A percentile compares a stretch with the other conserved stretches of the same genome.
Evolutionary conservation across 2,113 vertebrate genomes (phyloP).

Genomic region (Indicator indicator): DNA sequence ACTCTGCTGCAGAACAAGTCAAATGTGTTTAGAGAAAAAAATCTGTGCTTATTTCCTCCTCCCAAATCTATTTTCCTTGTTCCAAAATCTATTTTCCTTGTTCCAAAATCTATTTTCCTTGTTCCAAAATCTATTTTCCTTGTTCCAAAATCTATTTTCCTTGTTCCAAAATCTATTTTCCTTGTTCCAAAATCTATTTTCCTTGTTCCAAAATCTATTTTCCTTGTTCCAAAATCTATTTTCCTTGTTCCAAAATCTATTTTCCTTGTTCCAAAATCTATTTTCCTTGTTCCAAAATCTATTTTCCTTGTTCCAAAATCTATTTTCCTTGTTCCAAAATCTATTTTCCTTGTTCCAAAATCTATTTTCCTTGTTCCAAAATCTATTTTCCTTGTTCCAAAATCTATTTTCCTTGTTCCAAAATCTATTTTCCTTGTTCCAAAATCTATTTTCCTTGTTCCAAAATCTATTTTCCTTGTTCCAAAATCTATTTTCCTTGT

Average conservation of each 20-base stretch:
- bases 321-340: neutral
- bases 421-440: too few species aligned
- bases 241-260: too few species aligned
- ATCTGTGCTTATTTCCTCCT: neutral
- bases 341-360: neutral
- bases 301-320: too few species aligned
- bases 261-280: neutral
- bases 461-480: neutral
- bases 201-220: neutral
- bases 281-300: too few species aligned
- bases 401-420: neutral
- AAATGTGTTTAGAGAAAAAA: neutral
- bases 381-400: neutral
- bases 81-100: neutral
- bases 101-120: neutral
- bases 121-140: neutral
- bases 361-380: too few species aligned
- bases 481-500: too few species aligned
- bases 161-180: too few species aligned
- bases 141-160: neutral
- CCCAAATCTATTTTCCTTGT: too few species aligned
- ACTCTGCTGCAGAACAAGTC: neutral
- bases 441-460: neutral
- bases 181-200: neutral
- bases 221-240: too few species aligned